These are phyloP conservation scores for Pantherophis vulpinus DNA, from an alignment of 2,797 vertebrate genomes.

Conservation along the genomic window DNA sequence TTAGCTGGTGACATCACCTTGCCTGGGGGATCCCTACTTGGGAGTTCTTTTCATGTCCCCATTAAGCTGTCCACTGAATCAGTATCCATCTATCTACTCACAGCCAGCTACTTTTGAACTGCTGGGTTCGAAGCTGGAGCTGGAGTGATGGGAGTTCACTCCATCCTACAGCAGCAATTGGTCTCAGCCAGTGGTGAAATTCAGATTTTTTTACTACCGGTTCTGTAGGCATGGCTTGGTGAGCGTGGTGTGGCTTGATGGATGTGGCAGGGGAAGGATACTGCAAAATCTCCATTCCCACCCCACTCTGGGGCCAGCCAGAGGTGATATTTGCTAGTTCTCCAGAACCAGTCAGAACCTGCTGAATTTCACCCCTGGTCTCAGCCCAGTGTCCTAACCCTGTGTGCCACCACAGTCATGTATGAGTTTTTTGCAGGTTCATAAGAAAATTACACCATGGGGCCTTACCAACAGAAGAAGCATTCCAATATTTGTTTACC, in stretches of 20 bases:
- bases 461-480: neutral
- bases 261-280: too few relatives aligned
- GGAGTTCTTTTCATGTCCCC: too few relatives aligned
- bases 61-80: too few relatives aligned
- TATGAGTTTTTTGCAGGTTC: neutral
- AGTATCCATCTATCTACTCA: neutral
- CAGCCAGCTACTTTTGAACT: neutral
- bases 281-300: too few relatives aligned
- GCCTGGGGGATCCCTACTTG: neutral
- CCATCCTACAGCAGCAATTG: neutral
- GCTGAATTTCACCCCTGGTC: neutral
- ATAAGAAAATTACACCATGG: neutral
- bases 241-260: too few relatives aligned
- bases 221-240: too few relatives aligned
- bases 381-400: neutral
- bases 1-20: neutral
- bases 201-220: too few relatives aligned
- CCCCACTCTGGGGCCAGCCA: too few relatives aligned
- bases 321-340: too few relatives aligned
- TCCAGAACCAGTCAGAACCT: too few relatives aligned
- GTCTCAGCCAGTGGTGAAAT: too few relatives aligned
- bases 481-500: neutral
- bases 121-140: neutral
- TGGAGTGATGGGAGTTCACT: neutral
- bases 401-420: neutral